Conservation (phyloP, 2,113 vertebrate species). For the Tupaia tana region DNA sequence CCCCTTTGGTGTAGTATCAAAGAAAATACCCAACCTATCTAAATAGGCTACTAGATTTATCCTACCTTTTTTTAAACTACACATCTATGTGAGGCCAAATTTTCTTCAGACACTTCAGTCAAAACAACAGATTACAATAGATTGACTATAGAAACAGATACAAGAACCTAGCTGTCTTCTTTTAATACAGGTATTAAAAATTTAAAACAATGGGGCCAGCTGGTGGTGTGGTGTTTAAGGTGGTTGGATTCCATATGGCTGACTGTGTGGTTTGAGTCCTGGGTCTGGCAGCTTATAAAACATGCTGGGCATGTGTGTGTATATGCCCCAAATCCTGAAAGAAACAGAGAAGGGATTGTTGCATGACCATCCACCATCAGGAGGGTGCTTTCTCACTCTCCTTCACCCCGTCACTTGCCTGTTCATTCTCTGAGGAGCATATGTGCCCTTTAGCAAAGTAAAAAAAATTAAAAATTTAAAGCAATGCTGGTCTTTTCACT, state of each 20-base stretch:
- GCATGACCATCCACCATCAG: no score
- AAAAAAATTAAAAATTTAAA: not conserved
- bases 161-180: not conserved
- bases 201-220: not conserved
- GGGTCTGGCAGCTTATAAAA: no score
- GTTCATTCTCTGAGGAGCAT: no score
- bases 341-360: no score
- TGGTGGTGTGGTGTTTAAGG: no score
- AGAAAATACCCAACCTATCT: not conserved
- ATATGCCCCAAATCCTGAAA: no score
- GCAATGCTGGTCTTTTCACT: not conserved
- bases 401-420: no score
- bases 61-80: not conserved
- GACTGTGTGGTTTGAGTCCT: no score
- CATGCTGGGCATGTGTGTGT: no score
- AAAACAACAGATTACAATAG: not conserved
- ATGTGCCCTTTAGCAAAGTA: no score
- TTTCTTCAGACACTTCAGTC: not conserved
- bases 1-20: not conserved
- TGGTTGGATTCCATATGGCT: no score
- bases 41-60: conserved; percentile 31
- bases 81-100: not conserved
- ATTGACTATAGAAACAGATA: not conserved
- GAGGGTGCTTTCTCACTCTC: no score
- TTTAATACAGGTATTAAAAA: not conserved